A percentile compares a stretch with the other conserved stretches of the same genome.
Evolutionary conservation across 2,888 invertebrate species (phyloP).

Genomic region (Lycophotia porphyrea): DNA sequence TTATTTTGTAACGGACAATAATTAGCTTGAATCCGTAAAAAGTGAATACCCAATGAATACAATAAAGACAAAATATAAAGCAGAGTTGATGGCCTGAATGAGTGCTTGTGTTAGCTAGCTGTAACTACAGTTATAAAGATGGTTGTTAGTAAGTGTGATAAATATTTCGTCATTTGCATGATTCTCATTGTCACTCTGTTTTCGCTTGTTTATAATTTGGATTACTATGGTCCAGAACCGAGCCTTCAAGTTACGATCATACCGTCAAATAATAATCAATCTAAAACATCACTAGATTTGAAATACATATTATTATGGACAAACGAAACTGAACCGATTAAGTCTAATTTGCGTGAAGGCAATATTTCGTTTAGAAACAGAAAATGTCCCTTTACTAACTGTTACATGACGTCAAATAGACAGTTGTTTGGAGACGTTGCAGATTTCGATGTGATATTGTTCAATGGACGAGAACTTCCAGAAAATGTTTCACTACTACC

Average conservation of each 20-base stretch:
- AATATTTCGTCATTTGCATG: conserved; percentile 26
- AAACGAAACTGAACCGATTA: conserved; percentile 69
- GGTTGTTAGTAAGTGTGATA: conserved; percentile 20
- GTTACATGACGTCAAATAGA: conserved; percentile 76
- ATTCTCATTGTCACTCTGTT: conserved; percentile 34
- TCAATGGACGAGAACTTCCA: conserved; percentile 75
- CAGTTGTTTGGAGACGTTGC: conserved; percentile 67
- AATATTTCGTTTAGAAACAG: conserved; percentile 71
- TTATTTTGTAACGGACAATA: neutral
- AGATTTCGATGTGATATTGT: conserved; percentile 77
- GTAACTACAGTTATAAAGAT: conserved; percentile 11
- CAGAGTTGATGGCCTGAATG: neutral
- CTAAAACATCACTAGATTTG: conserved; percentile 33
- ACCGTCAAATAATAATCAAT: neutral
- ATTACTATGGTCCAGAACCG: conserved; percentile 4
- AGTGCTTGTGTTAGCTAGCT: neutral
- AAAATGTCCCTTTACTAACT: conserved; percentile 76
- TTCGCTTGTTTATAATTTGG: conserved; percentile 29
- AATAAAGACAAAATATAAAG: neutral
- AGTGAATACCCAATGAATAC: neutral
- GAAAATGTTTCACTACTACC: conserved; percentile 62
- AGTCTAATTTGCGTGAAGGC: conserved; percentile 70
- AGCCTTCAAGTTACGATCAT: neutral
- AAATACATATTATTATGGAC: conserved; percentile 80
- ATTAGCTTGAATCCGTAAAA: neutral